Base-by-base conservation (phyloP, 2,888 invertebrate genomes). In the Zeuzera pyrina region DNA sequence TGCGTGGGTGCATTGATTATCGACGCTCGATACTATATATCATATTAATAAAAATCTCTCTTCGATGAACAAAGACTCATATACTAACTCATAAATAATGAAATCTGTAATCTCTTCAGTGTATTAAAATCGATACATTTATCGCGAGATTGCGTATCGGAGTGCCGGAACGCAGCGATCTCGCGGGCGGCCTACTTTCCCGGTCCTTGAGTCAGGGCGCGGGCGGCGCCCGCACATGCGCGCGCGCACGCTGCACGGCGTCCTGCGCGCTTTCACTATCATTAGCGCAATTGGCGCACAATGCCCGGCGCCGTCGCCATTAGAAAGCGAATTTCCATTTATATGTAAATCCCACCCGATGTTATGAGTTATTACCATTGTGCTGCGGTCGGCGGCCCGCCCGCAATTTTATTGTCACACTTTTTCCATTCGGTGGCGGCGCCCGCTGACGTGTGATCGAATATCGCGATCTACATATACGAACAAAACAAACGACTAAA, bases 281-380 rank as follows among this genome's bases (percentile, higher is more conserved):
- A 66, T 68, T 56, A 63, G 55, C 51, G 56, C 57, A 43, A 42
- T 36, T 40, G 41, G 47, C 44, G 46, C 54, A 55, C 61, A 51
- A 55, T 49, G 56, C 51, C 46, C 43, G 35, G 39, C 39, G 38
- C 45, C 39, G 42, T 44, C 45, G 44, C 45, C 63, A 62, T 67
- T 78, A 77, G 77, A 77, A 77, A 78, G 76, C 59, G 57, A 57
- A 60, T 60, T 66, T 63, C 58, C 62, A 62, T 63, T 65, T 58
- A 66, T 52, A 74, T 66, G 68, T 64, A 61, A 68, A 74, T 65
- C 62, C 62, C 58, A 34, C 36, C 32, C 34, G 30, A 15, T 29
- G 11, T 24, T 38, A 47, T 42, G 43, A 44, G 51, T 47, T 41
- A 47, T 43, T 15, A 30, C 31, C 43, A 57, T 57, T 57, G 60